Evolutionary conservation across 2,113 vertebrate genomes (phyloP).

Genomic region (Osmerus mordax): DNA sequence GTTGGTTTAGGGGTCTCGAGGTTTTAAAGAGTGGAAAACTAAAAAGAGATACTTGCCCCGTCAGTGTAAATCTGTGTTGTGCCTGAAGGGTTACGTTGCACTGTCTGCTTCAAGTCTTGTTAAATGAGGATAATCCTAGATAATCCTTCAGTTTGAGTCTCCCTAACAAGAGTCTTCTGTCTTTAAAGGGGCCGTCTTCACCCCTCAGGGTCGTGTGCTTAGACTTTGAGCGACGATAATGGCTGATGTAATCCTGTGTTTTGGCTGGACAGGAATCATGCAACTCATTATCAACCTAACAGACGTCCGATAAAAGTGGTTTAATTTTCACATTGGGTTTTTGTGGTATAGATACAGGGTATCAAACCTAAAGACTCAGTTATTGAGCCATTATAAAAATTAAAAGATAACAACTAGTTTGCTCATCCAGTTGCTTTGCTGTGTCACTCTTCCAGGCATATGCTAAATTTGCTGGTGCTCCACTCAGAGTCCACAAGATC

Average conservation of each 20-base stretch:
- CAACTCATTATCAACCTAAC: not conserved
- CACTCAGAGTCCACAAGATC: conserved; percentile 81
- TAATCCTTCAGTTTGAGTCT: too few species aligned
- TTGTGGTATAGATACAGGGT: not conserved
- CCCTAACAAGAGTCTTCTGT: too few species aligned
- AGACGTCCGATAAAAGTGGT: too few species aligned
- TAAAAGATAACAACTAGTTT: not conserved
- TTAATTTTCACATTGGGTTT: not conserved
- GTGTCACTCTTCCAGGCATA: conserved; percentile 73
- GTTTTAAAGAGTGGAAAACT: not conserved
- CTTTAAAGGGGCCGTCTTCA: too few species aligned
- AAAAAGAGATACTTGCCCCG: not conserved
- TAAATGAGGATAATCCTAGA: too few species aligned
- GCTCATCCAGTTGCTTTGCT: not conserved
- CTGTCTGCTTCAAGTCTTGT: too few species aligned
- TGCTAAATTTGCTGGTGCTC: conserved; percentile 85
- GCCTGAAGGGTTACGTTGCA: too few species aligned
- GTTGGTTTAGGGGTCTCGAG: not conserved
- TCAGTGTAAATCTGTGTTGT: not conserved
- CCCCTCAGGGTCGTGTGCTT: too few species aligned
- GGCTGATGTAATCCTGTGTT: not conserved
- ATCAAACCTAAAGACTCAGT: not conserved
- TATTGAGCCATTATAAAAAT: not conserved
- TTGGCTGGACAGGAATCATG: not conserved
- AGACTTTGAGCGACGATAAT: too few species aligned